Percentiles rank a stretch among this genome's conserved stretches.
Conservation (phyloP, 2,888 invertebrate genomes). For the Drosophila quasianomalipes region DNA sequence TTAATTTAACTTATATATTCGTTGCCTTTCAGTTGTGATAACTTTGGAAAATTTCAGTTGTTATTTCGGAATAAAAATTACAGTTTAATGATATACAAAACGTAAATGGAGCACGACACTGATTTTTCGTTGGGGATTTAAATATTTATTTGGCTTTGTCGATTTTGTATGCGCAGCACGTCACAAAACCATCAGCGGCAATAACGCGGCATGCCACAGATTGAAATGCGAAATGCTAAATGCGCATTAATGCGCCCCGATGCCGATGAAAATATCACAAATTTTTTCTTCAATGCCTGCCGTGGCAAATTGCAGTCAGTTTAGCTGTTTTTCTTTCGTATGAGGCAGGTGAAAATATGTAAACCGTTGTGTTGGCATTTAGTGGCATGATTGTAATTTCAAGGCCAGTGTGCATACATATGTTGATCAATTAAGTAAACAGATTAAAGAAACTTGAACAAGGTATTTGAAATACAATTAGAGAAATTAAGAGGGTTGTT, state of each 20-base stretch:
- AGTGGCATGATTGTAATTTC: background rate
- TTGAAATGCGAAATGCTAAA: constrained; percentile 41
- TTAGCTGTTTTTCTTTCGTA: background rate
- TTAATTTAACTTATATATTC: background rate
- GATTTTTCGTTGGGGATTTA: constrained; percentile 50
- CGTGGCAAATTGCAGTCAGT: constrained; percentile 20
- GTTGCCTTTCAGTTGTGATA: background rate
- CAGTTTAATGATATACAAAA: constrained; percentile 25
- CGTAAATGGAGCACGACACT: constrained; percentile 25
- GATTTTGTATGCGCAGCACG: constrained; percentile 69
- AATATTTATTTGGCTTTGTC: constrained; percentile 58
- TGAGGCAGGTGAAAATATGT: background rate
- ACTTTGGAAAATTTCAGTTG: background rate
- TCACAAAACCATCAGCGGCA: constrained; percentile 62
- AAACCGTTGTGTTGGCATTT: background rate
- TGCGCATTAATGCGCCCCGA: constrained; percentile 43
- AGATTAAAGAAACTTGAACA: background rate
- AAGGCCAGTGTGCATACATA: background rate
- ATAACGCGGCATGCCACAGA: constrained; percentile 49
- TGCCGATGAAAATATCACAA: constrained; percentile 20
- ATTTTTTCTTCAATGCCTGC: constrained; percentile 19
- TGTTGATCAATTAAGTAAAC: background rate
- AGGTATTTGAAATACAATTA: background rate
- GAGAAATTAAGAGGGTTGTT: background rate
- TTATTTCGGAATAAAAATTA: constrained; percentile 2